Evolutionary conservation across 2,888 invertebrate species (phyloP), one percentile per base, ranked within the genome.

Genomic region (Drosophila neutralis): DNA sequence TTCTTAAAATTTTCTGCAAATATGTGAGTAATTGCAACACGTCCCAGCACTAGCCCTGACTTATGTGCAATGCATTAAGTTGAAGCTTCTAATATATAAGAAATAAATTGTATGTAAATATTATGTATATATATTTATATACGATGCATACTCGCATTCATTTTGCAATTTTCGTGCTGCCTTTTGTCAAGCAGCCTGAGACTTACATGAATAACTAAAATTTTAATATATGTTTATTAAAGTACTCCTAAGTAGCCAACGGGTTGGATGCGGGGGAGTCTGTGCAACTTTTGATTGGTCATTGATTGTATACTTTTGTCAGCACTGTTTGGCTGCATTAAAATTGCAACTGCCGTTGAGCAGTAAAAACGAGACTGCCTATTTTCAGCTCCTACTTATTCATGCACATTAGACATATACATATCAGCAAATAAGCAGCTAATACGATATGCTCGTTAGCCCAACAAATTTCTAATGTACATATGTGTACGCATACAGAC

Each of bases 1-100:
- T 88, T 88, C 90, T 90, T 90, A 90, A 89, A 88, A 88, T 90
- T 82, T 89, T 88, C 74, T 78, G 73, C 82, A 90, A 89, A 90
- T 90, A 89, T 90, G 75, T 83, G 82, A 84, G 76, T 87, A 89
- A 87, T 89, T 89, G 83, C 87, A 81, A 68, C 60, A 78, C 82
- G 70, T 74, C 56, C 59, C 67, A 59, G 64, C 58, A 61, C 59
- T 49, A 18, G 36, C 53, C 53, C 52, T 18, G 35, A 29, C 52
- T 62, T 82, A 69, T 80, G 73, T 76, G 75, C 58, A 85, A 69
- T 69, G 69, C 75, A 74, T 78, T 52, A 52, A 45, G 29, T 29
- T 69, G 54, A 21, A 27, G 49, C 42, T 35, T 13, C 42, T 24
- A 58, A 35, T 66, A 58, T 69, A 65, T 69, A 69, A 54, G 40